These are phyloP conservation scores for Augiades crinisus DNA, from an alignment of 2,888 invertebrate genomes.

Conservation along the genomic window DNA sequence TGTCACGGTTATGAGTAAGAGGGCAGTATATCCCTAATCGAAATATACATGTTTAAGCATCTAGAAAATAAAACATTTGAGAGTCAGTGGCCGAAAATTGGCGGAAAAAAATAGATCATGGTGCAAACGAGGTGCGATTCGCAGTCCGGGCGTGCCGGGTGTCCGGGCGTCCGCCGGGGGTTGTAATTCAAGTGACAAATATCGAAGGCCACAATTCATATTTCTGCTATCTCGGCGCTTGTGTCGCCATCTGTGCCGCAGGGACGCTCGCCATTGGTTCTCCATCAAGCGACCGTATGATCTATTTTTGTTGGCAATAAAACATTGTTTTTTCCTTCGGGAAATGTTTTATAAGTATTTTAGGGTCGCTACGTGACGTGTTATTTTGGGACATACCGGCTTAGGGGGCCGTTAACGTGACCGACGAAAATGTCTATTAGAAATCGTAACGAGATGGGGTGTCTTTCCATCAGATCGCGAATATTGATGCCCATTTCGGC, in stretches of 20 bases:
- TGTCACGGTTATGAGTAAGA: no score
- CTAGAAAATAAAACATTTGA: conserved; percentile 15
- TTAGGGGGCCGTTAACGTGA: conserved; percentile 47
- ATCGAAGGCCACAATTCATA: conserved; percentile 80
- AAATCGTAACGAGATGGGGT: conserved; percentile 21
- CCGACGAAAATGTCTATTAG: conserved; percentile 56
- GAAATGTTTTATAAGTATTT: conserved; percentile 76
- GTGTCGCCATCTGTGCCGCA: conserved; percentile 77
- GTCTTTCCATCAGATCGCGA: not conserved
- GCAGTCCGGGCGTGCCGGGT: conserved; percentile 56
- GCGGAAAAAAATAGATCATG: conserved; percentile 63
- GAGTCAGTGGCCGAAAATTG: conserved; percentile 39
- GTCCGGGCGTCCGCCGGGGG: conserved; percentile 59
- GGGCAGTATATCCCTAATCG: no score
- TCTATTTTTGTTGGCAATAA: conserved; percentile 79
- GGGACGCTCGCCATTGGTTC: conserved; percentile 75
- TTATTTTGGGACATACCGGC: conserved; percentile 48
- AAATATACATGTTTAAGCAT: no score
- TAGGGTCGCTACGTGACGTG: conserved; percentile 70
- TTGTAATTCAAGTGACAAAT: conserved; percentile 82
- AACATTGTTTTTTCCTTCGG: conserved; percentile 74
- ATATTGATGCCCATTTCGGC: not conserved
- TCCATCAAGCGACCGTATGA: conserved; percentile 76
- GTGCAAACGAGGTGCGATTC: conserved; percentile 72
- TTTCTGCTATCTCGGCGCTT: conserved; percentile 77